A percentile compares a stretch with the other conserved stretches of the same genome.
phyloP scores from a whole-genome alignment of 2,797 vertebrate genomes.

The Neosilurus mollespiculum region DNA sequence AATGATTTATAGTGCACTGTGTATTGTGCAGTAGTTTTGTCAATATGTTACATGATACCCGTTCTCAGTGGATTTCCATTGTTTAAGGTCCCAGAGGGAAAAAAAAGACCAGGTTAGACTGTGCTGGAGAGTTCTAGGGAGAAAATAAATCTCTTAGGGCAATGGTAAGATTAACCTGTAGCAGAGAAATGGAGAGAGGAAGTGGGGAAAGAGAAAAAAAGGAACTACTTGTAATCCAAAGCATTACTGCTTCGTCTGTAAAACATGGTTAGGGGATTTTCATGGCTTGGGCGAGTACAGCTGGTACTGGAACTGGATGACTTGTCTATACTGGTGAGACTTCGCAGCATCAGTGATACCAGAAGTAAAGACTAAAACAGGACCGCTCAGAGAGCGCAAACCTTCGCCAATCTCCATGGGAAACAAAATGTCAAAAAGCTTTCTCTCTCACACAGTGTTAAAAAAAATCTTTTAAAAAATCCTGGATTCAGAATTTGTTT shows the following conservation, averaged over 20 bases:
- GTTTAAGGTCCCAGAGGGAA: neutral
- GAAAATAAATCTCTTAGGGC: neutral
- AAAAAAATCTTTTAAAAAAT: no score
- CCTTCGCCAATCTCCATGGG: no score
- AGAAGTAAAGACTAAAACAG: neutral
- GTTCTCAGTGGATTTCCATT: neutral
- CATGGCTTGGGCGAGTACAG: neutral
- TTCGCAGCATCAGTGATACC: neutral
- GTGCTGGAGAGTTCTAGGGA: neutral
- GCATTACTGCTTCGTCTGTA: neutral
- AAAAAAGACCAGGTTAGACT: neutral
- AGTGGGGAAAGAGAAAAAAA: neutral
- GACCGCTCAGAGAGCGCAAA: no score
- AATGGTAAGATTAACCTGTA: slow-evolving; percentile 17
- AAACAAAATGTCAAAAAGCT: no score
- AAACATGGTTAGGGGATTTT: slow-evolving; percentile 9
- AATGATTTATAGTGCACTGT: neutral
- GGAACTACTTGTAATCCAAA: neutral
- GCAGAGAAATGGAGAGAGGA: neutral
- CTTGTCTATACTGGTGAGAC: neutral
- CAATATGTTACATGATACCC: neutral
- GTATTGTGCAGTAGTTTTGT: neutral
- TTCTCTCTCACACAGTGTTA: no score
- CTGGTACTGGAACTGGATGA: slow-evolving; percentile 1
- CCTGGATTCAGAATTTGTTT: no score